Evolutionary conservation across 2,888 invertebrate species (phyloP), one percentile per base, ranked within the genome.

Genomic region (Pseudanteris insignis): DNA sequence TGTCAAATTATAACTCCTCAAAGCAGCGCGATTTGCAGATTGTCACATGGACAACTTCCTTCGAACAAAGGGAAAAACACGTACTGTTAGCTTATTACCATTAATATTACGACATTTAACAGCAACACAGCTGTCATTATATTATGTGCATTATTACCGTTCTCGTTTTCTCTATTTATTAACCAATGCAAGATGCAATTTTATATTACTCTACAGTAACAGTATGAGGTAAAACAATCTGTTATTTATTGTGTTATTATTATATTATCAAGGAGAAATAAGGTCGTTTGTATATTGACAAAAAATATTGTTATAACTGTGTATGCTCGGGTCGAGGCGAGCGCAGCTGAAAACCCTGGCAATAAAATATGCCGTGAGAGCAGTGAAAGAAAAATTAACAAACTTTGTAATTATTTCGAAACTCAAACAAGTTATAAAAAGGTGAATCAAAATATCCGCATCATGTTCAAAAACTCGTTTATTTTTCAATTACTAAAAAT

Each of bases 91-190:
- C 69, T 66, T 74, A 74, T 70, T 68, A 70, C 72, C 70, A 71
- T 71, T 67, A 65, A 64, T 66, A 63, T 65, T 63, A 67, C 51
- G 60, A 64, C 67, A 54, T 61, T 36, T 15, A 36, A 14, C 29
- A 54, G 32, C 37, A 46, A 38, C 18, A 46, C 24, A 55, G 64
- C 15, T 59, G 46, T 51, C 65, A 59, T 65, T 62, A 53, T 66
- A 67, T 62, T 66, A 64, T 66, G 53, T 61, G 62, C 67, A 63
- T 63, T 70, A 69, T 70, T 53, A 73, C 64, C 68, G 65, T 72
- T 70, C 62, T 51, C 65, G 68, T 76, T 76, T 75, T 74, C 73
- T 76, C 76, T 75, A 77, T 76, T 77, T 77, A 76, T 76, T 76
- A 66, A 73, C 70, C 71, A 71, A 72, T 67, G 46, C 67, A 72